Base-by-base conservation (phyloP, 2,888 invertebrate species). In the Biston stratarius region DNA sequence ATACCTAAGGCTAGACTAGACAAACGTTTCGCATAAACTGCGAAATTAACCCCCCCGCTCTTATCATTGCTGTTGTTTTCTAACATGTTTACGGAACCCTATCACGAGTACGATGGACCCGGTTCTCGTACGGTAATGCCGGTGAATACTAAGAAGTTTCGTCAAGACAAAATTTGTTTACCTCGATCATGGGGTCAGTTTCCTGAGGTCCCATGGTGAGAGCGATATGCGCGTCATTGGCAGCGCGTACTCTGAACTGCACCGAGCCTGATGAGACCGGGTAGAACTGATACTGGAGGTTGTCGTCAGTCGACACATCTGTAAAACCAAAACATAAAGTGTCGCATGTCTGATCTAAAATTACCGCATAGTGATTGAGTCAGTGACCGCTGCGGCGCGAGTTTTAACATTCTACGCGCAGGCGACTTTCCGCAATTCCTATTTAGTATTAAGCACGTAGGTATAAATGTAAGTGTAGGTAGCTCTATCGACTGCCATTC, bases 171-270 rank as follows among this genome's bases (percentile, higher is more conserved):
- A 9, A 7, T 3, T 47, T 14, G 33, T 34, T 57, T 44, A 96
- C 96, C 95, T 98, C 98, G 84, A 96, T 96, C 94, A 98, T 97
- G 33, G 97, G 97, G 58, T 96, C 96, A 9, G 95, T 90, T 75
- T 96, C 97, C 53, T 94, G 91, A 3, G 97, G 96, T 0, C 95
- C 95, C 64, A 95, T 93, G 11, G 97, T 96, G 11, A 98, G 95
- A 0, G 97, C 97, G 77, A 98, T 82, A 85, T 98, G 98, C 10
- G 97, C 98, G 91, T 98, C 98, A 82, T 98, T 96, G 0, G 96
- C 82, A 0, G 98, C 95, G 72, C 96, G 96, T 6, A 98, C 96
- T 80, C 96, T 96, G 89, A 98, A 98, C 81, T 96, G 96, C 61
- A 97, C 91, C 60, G 96, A 95, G 5, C 96, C 96, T 72, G 95